A percentile compares a stretch with the other conserved stretches of the same genome.
These are phyloP conservation scores for Wiebesia pumilae DNA, from an alignment of 1,140 invertebrate genomes.

Conservation along the genomic window DNA sequence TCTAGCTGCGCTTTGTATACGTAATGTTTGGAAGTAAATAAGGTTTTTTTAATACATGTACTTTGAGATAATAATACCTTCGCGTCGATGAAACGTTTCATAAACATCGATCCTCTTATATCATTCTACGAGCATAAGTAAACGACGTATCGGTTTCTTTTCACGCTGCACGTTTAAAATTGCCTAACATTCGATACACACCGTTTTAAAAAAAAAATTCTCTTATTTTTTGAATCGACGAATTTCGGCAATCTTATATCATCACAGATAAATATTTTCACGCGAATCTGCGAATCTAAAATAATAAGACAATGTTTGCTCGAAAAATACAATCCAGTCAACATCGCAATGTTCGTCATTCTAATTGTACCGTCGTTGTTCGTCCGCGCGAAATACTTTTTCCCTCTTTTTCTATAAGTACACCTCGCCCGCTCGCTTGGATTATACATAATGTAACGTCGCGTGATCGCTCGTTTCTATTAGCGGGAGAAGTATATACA, in stretches of 20 bases:
- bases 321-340: conserved; percentile 11
- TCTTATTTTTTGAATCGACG: no score
- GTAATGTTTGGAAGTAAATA: neutral
- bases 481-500: neutral
- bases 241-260: no score
- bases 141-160: no score
- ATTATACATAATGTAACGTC: conserved; percentile 2
- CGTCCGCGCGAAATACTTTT: neutral
- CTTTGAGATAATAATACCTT: neutral
- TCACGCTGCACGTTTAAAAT: no score
- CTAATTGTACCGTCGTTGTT: conserved; percentile 4
- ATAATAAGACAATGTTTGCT: neutral
- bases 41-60: neutral
- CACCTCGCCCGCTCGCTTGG: neutral
- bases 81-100: no score
- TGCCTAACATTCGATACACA: no score
- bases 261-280: no score
- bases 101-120: no score
- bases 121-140: no score
- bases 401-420: neutral
- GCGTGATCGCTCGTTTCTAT: conserved; percentile 27
- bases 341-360: neutral
- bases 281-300: no score
- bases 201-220: no score
- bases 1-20: neutral